These are phyloP conservation scores for Octonoba sinensis DNA, from an alignment of 2,888 invertebrate species.

Conservation along the genomic window DNA sequence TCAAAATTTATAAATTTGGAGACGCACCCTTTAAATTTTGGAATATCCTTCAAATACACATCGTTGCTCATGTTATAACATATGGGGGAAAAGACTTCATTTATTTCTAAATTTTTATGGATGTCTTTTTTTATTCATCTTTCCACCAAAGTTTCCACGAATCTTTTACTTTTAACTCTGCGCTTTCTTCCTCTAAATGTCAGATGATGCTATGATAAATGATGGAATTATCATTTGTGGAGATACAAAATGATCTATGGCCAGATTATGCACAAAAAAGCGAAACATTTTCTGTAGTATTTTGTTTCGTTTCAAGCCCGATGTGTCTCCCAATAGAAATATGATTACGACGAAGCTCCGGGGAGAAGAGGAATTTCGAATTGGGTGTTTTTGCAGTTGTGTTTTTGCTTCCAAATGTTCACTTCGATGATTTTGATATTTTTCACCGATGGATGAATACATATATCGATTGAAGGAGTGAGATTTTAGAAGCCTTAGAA, in stretches of 20 bases:
- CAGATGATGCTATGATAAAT: constrained; percentile 63
- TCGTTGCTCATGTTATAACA: constrained; percentile 61
- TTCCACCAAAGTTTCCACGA: constrained; percentile 42
- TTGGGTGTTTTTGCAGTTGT: no score
- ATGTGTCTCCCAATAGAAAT: constrained; percentile 12
- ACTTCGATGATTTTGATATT: no score
- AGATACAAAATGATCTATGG: constrained; percentile 56
- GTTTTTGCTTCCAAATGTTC: no score
- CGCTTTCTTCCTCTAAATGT: constrained; percentile 42
- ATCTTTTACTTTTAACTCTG: constrained; percentile 25
- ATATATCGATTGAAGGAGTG: no score
- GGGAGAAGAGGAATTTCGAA: no score
- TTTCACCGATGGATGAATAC: no score
- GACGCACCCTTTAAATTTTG: constrained; percentile 11
- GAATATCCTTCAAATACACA: constrained; percentile 59
- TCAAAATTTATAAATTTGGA: neutral
- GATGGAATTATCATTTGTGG: constrained; percentile 59
- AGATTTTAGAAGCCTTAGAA: no score
- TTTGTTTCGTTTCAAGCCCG: neutral
- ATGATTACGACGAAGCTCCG: constrained; percentile 1
- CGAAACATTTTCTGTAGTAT: constrained; percentile 31
- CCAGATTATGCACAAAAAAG: constrained; percentile 52
- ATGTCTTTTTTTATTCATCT: constrained; percentile 9
- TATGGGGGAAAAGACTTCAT: constrained; percentile 60
- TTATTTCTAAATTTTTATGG: constrained; percentile 63